Percentiles rank a stretch among this genome's conserved stretches.
Evolutionary conservation across 2,797 vertebrate species (phyloP).

Genomic region (Tadarida brasiliensis): DNA sequence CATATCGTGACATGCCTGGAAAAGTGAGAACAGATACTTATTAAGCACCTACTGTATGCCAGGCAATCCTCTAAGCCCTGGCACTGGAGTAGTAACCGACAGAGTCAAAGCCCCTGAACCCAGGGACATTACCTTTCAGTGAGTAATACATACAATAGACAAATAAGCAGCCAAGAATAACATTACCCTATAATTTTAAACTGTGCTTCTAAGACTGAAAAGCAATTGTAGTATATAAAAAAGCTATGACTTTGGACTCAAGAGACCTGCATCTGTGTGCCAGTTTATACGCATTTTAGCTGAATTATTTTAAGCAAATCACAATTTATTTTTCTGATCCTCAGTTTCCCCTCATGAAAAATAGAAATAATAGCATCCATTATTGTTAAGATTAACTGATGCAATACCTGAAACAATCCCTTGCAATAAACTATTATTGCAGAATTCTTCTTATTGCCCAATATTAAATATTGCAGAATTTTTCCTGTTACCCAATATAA

Average conservation of each 20-base stretch:
- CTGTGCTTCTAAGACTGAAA: neutral
- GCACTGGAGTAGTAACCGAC: neutral
- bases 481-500: conserved; percentile 46
- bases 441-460: conserved; percentile 19
- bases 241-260: neutral
- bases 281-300: neutral
- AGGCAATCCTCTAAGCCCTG: neutral
- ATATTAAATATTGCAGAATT: neutral
- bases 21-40: neutral
- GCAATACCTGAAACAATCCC: neutral
- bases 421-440: neutral
- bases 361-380: neutral
- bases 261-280: neutral
- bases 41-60: neutral
- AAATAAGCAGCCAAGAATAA: neutral
- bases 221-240: neutral
- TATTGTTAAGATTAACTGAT: neutral
- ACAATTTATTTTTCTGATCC: conserved; percentile 3
- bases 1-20: neutral
- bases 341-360: neutral
- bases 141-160: neutral
- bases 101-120: neutral
- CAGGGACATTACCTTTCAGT: neutral
- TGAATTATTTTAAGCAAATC: conserved; percentile 30
- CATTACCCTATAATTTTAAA: neutral